Evolutionary conservation across 2,888 invertebrate genomes (phyloP).

Genomic region (Horisme vitalbata): DNA sequence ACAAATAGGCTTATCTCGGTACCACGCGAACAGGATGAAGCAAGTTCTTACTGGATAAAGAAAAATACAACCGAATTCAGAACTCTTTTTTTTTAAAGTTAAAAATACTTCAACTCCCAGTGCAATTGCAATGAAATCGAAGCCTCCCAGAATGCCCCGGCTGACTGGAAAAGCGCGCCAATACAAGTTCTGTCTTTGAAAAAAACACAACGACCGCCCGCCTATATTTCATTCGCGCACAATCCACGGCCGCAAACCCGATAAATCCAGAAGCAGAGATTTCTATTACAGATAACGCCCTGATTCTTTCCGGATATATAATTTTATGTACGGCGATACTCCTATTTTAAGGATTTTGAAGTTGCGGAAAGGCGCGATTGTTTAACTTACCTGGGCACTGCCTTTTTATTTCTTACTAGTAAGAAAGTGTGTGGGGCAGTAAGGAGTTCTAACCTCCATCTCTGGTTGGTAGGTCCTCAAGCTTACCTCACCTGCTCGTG

Average conservation of each 20-base stretch:
- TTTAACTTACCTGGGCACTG: no score
- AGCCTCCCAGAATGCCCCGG: slow-evolving; percentile 6
- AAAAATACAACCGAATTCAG: no score
- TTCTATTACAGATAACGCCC: slow-evolving; percentile 78
- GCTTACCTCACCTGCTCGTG: no score
- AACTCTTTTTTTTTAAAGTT: no score
- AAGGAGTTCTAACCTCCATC: no score
- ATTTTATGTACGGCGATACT: slow-evolving; percentile 66
- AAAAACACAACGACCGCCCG: slow-evolving; percentile 51
- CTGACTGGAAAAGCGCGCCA: slow-evolving; percentile 45
- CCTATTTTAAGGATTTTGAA: slow-evolving; percentile 51
- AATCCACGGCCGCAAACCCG: slow-evolving; percentile 64
- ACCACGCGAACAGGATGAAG: no score
- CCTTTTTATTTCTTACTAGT: no score
- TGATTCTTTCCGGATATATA: slow-evolving; percentile 78
- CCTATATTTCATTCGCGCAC: slow-evolving; percentile 74
- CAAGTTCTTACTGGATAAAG: no score
- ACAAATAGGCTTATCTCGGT: no score
- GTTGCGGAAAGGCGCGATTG: slow-evolving; percentile 13
- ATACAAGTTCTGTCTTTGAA: slow-evolving; percentile 51
- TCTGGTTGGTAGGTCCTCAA: no score
- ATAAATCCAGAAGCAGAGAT: slow-evolving; percentile 71
- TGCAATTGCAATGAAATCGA: background rate
- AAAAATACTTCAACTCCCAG: no score
- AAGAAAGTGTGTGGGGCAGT: no score